Conservation (phyloP, 2,113 vertebrate genomes). For the Talpa occidentalis region DNA sequence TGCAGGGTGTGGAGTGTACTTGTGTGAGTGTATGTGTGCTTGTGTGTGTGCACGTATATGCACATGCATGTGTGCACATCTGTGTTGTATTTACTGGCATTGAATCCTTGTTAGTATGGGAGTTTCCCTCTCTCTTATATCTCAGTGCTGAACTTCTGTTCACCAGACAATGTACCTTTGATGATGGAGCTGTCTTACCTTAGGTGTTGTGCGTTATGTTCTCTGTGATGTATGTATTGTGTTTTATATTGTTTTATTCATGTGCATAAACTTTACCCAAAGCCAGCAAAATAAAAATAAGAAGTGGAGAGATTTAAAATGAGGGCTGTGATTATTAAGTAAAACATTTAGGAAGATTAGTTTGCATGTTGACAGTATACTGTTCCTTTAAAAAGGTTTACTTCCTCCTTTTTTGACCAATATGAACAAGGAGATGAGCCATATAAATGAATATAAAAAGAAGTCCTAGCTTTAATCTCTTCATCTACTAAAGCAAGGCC, state of each 20-base stretch:
- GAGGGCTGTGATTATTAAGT: neutral
- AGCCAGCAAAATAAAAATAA: slow-evolving; percentile 31
- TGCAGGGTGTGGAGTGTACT: neutral
- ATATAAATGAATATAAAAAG: neutral
- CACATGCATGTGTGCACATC: neutral
- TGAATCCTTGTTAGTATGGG: neutral
- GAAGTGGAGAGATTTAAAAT: slow-evolving; percentile 10
- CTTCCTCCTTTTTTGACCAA: slow-evolving; percentile 3
- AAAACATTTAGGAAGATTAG: neutral
- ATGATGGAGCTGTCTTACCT: slow-evolving; percentile 28
- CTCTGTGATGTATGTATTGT: slow-evolving; percentile 20
- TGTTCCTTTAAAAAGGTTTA: neutral
- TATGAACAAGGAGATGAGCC: neutral
- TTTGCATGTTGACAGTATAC: neutral
- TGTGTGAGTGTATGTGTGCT: neutral
- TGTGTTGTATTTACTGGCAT: neutral
- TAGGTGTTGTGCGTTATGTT: slow-evolving; percentile 28
- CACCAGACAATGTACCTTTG: slow-evolving; percentile 75
- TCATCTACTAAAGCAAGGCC: neutral
- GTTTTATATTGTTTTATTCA: slow-evolving; percentile 35
- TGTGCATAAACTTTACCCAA: neutral
- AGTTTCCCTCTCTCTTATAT: neutral
- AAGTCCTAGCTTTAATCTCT: neutral
- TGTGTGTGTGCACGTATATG: neutral
- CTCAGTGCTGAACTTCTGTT: neutral